phyloP scores from a whole-genome alignment of 2,888 invertebrate genomes.

The Oscheius sp. region DNA sequence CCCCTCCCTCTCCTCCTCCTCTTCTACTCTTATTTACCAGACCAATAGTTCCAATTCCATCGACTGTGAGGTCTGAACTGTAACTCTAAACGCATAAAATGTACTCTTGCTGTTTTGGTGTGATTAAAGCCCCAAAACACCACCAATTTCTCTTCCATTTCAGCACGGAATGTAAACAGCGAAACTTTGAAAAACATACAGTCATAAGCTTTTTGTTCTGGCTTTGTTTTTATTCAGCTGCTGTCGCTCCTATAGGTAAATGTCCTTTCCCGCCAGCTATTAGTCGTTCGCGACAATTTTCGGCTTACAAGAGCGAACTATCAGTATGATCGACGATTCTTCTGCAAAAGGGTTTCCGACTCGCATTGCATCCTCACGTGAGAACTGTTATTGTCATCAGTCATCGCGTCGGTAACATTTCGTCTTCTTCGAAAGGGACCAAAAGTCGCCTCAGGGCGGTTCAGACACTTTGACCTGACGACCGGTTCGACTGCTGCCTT shows the following conservation, averaged over 20 bases:
- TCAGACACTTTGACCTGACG: constrained; percentile 5
- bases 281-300: not conserved
- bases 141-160: too few species aligned
- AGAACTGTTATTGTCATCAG: not conserved
- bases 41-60: not conserved
- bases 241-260: not conserved
- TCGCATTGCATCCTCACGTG: not conserved
- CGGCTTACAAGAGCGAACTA: not conserved
- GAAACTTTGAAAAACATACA: not conserved
- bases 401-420: not conserved
- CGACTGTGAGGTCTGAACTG: too few species aligned
- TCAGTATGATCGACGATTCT: not conserved
- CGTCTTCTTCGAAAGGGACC: not conserved
- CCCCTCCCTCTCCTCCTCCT: not conserved
- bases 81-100: too few species aligned
- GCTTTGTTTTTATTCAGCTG: not conserved
- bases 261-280: not conserved
- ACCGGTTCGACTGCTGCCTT: constrained; percentile 24
- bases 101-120: too few species aligned
- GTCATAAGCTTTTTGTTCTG: constrained; percentile 5
- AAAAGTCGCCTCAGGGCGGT: not conserved
- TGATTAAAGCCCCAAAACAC: too few species aligned
- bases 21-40: not conserved
- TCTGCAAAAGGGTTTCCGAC: not conserved
- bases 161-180: too few species aligned